These are phyloP conservation scores for Pachypsylla venusta DNA, from an alignment of 1,140 invertebrate species.

Conservation along the genomic window DNA sequence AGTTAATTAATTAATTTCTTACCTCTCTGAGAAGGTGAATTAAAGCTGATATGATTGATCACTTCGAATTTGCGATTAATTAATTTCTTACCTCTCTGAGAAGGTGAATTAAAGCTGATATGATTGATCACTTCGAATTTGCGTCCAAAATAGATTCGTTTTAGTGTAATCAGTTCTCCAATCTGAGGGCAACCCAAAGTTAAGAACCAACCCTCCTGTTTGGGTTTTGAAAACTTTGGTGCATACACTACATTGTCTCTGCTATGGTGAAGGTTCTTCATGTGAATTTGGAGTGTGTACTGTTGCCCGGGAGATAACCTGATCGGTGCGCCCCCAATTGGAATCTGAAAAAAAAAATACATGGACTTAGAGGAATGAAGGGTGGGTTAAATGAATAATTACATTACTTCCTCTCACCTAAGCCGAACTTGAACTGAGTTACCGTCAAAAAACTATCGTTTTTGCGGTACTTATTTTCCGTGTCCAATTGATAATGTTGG, in stretches of 20 bases:
- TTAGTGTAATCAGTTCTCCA: conserved; percentile 72
- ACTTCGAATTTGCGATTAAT: conserved; percentile 7
- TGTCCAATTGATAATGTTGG: too few species aligned
- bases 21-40: conserved; percentile 43
- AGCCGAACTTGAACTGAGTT: neutral
- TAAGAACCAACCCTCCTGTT: conserved; percentile 92
- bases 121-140: conserved; percentile 28
- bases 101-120: conserved; percentile 49
- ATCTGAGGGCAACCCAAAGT: conserved; percentile 57
- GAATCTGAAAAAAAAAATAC: conserved; percentile 14
- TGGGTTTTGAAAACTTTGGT: conserved; percentile 76
- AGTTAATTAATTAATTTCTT: too few species aligned
- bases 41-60: conserved; percentile 43
- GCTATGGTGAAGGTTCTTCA: conserved; percentile 34
- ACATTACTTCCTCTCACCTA: conserved; percentile 1
- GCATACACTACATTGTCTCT: conserved; percentile 46
- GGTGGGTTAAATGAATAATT: conserved; percentile 5
- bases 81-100: conserved; percentile 34
- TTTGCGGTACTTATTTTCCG: too few species aligned
- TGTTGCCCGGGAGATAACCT: conserved; percentile 50
- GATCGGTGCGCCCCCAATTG: conserved; percentile 31
- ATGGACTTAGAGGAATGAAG: neutral
- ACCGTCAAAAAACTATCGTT: too few species aligned
- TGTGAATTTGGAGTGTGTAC: conserved; percentile 43
- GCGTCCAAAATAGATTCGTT: conserved; percentile 40